Base-by-base conservation (phyloP, 2,113 vertebrate species). In the Lampris megalopsis region DNA sequence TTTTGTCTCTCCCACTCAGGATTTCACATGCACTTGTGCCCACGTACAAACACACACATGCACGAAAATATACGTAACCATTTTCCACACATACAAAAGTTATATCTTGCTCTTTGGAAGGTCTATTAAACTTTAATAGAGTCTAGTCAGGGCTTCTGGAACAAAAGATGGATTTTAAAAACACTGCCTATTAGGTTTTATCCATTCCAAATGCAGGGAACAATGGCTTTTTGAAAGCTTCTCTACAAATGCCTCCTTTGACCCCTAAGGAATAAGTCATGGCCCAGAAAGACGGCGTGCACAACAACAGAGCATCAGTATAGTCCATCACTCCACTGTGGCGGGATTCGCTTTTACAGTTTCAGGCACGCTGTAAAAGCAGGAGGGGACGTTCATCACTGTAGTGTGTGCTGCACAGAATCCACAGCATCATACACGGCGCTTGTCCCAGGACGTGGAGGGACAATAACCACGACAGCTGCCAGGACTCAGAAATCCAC, bases 101-200 rank as follows among this genome's bases (percentile, higher is more conserved):
- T 81, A 66, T 37, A 61, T 68, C 47, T 58, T 73, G 73, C 78
- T 90, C 86, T 88, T 86, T 62, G 48, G 70, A 83, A 58, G 71
- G 8, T 67, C 73, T 82, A 91, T 92, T 90, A 92, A 92, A 68
- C 89, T 92, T 93, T 90, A 74, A 93, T 91, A 76, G 87, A 77
- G 63, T 79, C 81, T 77, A 43, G 79, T 71, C 71, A 66, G 66
- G 37, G n/a, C 71, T 68, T 75, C 76, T 75, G 52, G 80, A 80
- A 90, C 86, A 88, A 92, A 88, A 82, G 77, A 82, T 77, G 80
- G 71, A 68, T 60, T 81, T 66, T 64, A 35, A 77, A 85, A 88
- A 80, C 66, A 77, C 8, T 63, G 43, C 71, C 56, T 58, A 50
- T 71, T 68, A 58, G 38, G 65, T 56, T 70, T 36, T 35, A 3